These are phyloP conservation scores for Ataeniobius toweri DNA, from an alignment of 2,797 vertebrate genomes.

Conservation along the genomic window DNA sequence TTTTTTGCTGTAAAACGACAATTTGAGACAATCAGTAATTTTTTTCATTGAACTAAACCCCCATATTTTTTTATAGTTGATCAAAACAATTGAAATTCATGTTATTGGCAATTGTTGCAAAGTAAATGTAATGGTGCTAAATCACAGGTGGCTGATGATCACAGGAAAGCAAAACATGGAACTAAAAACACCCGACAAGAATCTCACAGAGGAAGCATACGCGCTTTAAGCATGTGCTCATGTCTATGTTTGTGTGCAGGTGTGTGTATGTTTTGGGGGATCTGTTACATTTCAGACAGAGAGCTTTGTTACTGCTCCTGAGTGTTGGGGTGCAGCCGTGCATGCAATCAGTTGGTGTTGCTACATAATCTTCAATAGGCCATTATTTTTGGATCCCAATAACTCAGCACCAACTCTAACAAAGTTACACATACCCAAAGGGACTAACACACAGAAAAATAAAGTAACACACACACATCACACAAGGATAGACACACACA, in stretches of 20 bases:
- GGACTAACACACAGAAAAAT: constrained; percentile 30
- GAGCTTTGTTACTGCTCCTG: constrained; percentile 71
- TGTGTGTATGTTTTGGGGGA: constrained; percentile 45
- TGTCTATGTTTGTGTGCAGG: constrained; percentile 41
- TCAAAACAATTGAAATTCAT: not conserved
- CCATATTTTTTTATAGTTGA: not conserved
- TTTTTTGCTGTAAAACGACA: not conserved
- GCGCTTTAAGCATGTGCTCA: constrained; percentile 37
- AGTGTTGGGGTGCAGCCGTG: constrained; percentile 76
- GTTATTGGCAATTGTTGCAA: not conserved
- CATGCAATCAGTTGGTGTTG: constrained; percentile 74
- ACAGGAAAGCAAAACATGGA: constrained; percentile 1
- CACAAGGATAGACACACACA: not conserved
- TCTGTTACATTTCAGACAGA: constrained; percentile 74
- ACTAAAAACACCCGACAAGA: constrained; percentile 17
- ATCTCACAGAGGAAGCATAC: constrained; percentile 14
- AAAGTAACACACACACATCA: not conserved
- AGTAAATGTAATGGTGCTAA: not conserved
- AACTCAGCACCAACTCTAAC: constrained; percentile 66
- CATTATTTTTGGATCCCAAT: constrained; percentile 60
- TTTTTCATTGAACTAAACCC: not conserved
- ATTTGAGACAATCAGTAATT: not conserved
- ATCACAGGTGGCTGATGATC: not conserved
- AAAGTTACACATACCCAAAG: constrained; percentile 44
- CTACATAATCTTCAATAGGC: constrained; percentile 68